Evolutionary conservation across 2,888 invertebrate species (phyloP).

Genomic region (Sipha maydis): DNA sequence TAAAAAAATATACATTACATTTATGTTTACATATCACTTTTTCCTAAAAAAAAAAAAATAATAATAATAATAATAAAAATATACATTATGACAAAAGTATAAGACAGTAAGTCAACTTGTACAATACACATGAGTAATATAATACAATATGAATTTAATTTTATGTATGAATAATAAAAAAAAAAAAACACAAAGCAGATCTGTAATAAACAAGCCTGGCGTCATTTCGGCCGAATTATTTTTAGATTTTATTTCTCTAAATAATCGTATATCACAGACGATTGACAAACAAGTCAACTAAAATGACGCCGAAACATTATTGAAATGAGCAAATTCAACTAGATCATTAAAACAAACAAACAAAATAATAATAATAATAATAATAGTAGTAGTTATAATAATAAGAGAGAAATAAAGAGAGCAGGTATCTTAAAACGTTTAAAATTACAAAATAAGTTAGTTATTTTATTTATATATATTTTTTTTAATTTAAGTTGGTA

Average conservation of each 20-base stretch:
- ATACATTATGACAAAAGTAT: slow-evolving; percentile 55
- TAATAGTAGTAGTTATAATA: slow-evolving; percentile 50
- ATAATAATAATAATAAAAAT: slow-evolving; percentile 54
- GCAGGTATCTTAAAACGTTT: slow-evolving; percentile 53
- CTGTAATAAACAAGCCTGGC: slow-evolving; percentile 62
- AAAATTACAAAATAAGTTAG: slow-evolving; percentile 34
- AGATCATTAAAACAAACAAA: slow-evolving; percentile 62
- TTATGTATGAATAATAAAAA: slow-evolving; percentile 50
- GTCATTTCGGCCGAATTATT: slow-evolving; percentile 57
- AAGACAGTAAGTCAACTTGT: slow-evolving; percentile 38
- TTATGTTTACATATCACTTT: slow-evolving; percentile 61
- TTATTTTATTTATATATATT: slow-evolving; percentile 23
- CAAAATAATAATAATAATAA: slow-evolving; percentile 52
- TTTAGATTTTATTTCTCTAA: slow-evolving; percentile 56
- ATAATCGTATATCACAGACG: slow-evolving; percentile 57
- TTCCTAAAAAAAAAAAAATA: slow-evolving; percentile 54
- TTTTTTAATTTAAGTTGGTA: slow-evolving; percentile 49
- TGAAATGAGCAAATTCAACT: slow-evolving; percentile 62
- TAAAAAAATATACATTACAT: slow-evolving; percentile 60
- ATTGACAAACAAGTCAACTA: slow-evolving; percentile 53
- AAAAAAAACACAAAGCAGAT: slow-evolving; percentile 60
- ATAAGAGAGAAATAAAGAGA: slow-evolving; percentile 61
- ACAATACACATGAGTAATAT: slow-evolving; percentile 56
- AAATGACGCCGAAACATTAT: slow-evolving; percentile 62
- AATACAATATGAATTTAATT: slow-evolving; percentile 55